These are phyloP conservation scores for Mus spretus DNA, from an alignment of 2,797 vertebrate species.

Conservation along the genomic window DNA sequence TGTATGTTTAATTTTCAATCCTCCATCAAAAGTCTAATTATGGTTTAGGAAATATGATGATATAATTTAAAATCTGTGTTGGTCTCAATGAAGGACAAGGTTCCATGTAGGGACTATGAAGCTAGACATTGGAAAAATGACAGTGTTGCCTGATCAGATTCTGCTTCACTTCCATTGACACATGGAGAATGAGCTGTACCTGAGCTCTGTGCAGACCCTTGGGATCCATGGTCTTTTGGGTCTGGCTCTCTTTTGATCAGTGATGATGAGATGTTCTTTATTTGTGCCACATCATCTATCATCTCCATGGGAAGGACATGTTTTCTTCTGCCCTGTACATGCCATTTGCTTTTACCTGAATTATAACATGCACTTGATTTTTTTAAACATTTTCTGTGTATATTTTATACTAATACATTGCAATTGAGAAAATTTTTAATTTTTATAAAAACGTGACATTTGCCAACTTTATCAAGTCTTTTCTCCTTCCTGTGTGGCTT, in stretches of 20 bases:
- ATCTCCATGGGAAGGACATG: conserved; percentile 61
- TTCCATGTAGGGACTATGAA: not conserved
- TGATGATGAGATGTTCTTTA: not conserved
- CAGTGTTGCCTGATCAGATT: not conserved
- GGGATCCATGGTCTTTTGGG: not conserved
- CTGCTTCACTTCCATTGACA: not conserved
- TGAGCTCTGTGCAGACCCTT: not conserved
- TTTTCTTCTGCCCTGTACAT: not conserved
- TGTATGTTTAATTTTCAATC: not conserved
- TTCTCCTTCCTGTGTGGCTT: not conserved
- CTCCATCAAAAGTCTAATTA: not conserved
- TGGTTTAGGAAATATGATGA: not conserved
- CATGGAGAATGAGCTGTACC: not conserved
- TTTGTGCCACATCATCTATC: conserved; percentile 47
- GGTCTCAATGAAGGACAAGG: no score
- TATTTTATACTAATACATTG: conserved; percentile 74
- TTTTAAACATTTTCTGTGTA: conserved; percentile 21
- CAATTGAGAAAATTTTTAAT: not conserved
- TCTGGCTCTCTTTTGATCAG: not conserved
- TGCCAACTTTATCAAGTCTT: conserved; percentile 55
- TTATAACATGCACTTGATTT: conserved; percentile 29
- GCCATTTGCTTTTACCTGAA: conserved; percentile 33
- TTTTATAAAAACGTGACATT: conserved; percentile 51
- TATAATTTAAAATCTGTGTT: not conserved
- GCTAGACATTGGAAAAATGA: not conserved